These are phyloP conservation scores for Oryzias sinensis DNA, from an alignment of 2,797 vertebrate species.

Conservation along the genomic window DNA sequence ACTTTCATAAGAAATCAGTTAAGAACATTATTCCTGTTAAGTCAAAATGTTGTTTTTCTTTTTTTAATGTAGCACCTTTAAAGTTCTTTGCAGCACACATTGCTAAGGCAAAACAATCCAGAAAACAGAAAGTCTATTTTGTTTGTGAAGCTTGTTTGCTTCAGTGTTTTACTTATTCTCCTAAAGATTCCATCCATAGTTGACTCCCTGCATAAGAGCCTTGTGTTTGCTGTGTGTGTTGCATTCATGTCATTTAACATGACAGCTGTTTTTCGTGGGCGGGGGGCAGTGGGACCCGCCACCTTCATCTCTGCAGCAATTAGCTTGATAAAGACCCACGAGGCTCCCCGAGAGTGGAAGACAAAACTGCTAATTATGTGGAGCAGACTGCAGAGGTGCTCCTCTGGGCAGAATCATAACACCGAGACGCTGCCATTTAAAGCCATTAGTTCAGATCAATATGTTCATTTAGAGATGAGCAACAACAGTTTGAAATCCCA, in stretches of 20 bases:
- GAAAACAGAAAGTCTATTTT: too few relatives aligned
- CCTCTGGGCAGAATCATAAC: neutral
- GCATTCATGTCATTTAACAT: neutral
- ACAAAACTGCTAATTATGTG: constrained; percentile 8
- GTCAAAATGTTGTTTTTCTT: too few relatives aligned
- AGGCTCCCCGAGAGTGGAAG: constrained; percentile 1
- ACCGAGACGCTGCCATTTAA: constrained; percentile 3
- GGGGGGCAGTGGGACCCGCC: neutral
- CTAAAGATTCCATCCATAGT: too few relatives aligned
- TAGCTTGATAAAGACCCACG: constrained; percentile 2
- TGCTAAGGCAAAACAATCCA: too few relatives aligned
- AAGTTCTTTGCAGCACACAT: too few relatives aligned
- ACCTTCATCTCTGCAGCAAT: constrained; percentile 7
- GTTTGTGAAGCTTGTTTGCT: too few relatives aligned
- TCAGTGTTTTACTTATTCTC: too few relatives aligned
- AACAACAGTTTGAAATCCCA: neutral
- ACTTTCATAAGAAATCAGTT: too few relatives aligned
- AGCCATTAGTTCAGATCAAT: constrained; percentile 12
- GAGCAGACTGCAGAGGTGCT: neutral
- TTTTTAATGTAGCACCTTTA: too few relatives aligned
- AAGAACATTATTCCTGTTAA: too few relatives aligned
- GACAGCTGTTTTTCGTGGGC: constrained; percentile 2
- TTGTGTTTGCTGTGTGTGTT: too few relatives aligned
- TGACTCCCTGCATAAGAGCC: too few relatives aligned
- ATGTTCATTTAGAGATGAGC: neutral